These are phyloP conservation scores for Hirtodrosophila alboralis DNA, from an alignment of 2,888 invertebrate species.

Conservation along the genomic window DNA sequence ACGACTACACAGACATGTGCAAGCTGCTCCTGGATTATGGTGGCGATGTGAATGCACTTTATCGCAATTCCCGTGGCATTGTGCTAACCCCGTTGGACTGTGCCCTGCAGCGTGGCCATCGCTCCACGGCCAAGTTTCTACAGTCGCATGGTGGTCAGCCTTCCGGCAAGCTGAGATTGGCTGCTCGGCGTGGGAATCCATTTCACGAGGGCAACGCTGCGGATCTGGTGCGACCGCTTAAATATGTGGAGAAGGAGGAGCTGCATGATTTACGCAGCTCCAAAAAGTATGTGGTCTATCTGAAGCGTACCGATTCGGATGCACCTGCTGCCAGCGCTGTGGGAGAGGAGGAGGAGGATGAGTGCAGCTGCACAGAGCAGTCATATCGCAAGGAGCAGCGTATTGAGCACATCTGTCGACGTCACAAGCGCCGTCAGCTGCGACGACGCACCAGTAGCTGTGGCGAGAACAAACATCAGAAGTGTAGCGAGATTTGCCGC, in stretches of 20 bases:
- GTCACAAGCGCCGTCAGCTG: slow-evolving; percentile 77
- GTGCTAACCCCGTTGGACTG: slow-evolving; percentile 96
- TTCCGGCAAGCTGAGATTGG: slow-evolving; percentile 87
- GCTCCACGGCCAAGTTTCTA: slow-evolving; percentile 96
- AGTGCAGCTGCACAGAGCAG: slow-evolving; percentile 81
- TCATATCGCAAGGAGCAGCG: slow-evolving; percentile 80
- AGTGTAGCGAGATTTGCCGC: slow-evolving; percentile 82
- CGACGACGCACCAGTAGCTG: slow-evolving; percentile 83
- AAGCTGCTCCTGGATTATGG: slow-evolving; percentile 93
- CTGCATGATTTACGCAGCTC: slow-evolving; percentile 79
- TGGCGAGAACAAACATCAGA: slow-evolving; percentile 77
- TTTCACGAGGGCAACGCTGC: slow-evolving; percentile 78
- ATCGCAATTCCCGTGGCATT: slow-evolving; percentile 92
- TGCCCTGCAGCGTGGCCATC: slow-evolving; percentile 92
- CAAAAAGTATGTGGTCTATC: slow-evolving; percentile 82
- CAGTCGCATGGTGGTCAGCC: slow-evolving; percentile 95
- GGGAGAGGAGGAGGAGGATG: slow-evolving; percentile 27
- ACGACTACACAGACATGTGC: slow-evolving; percentile 97
- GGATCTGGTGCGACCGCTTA: slow-evolving; percentile 82
- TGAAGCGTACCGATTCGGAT: slow-evolving; percentile 81
- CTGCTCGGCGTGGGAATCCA: slow-evolving; percentile 81
- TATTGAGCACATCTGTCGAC: slow-evolving; percentile 75
- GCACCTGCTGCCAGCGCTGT: slow-evolving; percentile 34
- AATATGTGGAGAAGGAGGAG: slow-evolving; percentile 83
- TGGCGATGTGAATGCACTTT: slow-evolving; percentile 93